Percentiles rank a stretch among this genome's conserved stretches.
Conservation (phyloP, 2,888 invertebrate genomes). For the Drosophila buzzatii region DNA sequence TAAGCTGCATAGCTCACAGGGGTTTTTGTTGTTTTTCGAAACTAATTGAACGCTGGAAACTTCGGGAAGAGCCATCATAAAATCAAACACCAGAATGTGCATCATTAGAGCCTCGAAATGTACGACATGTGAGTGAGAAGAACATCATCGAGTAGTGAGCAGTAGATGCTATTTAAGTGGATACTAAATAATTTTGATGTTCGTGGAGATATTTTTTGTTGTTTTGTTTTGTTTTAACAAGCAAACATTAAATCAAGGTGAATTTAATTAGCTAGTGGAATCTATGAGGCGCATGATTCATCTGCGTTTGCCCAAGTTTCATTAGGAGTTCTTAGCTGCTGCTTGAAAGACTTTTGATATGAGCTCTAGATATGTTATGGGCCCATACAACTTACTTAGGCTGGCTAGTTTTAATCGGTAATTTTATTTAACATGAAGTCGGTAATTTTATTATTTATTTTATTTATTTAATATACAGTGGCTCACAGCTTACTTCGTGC, state of each 20-base stretch:
- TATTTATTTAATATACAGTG: too few species aligned
- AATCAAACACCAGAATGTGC: conserved; percentile 1
- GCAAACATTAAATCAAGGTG: neutral
- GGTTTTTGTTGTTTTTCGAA: neutral
- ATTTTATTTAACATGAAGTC: too few species aligned
- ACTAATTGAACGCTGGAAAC: conserved; percentile 1
- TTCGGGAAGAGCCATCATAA: neutral
- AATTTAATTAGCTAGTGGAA: neutral
- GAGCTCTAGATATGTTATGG: neutral
- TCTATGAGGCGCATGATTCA: neutral
- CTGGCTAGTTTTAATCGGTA: neutral
- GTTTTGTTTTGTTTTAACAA: neutral
- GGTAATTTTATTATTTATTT: too few species aligned
- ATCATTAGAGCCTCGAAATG: neutral
- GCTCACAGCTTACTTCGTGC: too few species aligned
- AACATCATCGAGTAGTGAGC: neutral
- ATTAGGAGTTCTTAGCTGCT: neutral
- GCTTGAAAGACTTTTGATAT: neutral
- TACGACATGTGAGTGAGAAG: neutral
- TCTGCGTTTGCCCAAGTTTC: neutral
- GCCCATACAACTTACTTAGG: neutral
- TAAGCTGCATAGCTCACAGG: conserved; percentile 6
- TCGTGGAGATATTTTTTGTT: too few species aligned
- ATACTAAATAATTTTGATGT: neutral
- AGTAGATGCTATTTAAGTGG: neutral